A percentile compares a stretch with the other conserved stretches of the same genome.
Conservation (phyloP, 2,797 vertebrate genomes). For the Apodemus agrarius region DNA sequence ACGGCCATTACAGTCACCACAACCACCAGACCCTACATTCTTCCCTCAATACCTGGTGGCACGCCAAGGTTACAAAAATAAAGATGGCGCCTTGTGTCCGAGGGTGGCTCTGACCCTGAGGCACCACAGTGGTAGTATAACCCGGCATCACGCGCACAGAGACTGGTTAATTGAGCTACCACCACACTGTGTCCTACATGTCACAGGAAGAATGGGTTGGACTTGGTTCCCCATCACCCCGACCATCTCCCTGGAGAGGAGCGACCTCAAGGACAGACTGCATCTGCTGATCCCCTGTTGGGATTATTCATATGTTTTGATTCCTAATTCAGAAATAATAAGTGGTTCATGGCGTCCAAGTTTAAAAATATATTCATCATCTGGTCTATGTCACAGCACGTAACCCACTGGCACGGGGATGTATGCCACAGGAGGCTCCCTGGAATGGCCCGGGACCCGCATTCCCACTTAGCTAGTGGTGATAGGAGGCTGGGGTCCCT, state of each 20-base stretch:
- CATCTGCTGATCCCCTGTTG: conserved; percentile 77
- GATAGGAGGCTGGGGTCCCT: background rate
- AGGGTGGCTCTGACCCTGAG: background rate
- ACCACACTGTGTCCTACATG: background rate
- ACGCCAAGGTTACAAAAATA: background rate
- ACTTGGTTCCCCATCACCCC: background rate
- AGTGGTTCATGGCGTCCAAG: conserved; percentile 85
- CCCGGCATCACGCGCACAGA: background rate
- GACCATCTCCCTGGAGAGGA: conserved; percentile 59
- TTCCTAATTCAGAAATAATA: conserved; percentile 88
- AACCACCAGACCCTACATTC: background rate
- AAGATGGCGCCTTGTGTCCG: background rate
- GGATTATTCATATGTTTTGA: conserved; percentile 84
- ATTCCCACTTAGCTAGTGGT: background rate
- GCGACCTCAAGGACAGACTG: conserved; percentile 73
- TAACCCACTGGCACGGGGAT: background rate
- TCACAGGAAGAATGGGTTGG: background rate
- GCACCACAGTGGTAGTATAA: fast-evolving
- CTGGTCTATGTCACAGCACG: conserved; percentile 77
- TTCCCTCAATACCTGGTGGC: conserved; percentile 3
- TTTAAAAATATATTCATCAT: conserved; percentile 86
- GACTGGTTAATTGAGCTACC: background rate
- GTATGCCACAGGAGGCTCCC: fast-evolving
- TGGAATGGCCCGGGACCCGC: background rate
- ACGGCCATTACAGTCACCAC: background rate